phyloP scores from a whole-genome alignment of 2,113 vertebrate species.

The Campylomormyrus tamandua region DNA sequence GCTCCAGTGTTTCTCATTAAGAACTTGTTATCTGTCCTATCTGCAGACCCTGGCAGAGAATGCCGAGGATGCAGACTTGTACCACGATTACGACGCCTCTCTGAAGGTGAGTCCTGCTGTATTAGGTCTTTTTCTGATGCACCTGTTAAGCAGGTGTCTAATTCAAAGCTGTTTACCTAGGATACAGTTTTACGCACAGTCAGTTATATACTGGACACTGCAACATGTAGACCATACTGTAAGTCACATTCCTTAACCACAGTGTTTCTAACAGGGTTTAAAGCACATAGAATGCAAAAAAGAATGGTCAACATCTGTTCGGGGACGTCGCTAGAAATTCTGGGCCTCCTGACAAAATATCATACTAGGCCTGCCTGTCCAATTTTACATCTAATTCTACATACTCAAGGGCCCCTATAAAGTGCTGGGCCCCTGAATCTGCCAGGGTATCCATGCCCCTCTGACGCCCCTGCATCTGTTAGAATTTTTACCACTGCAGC shows the following conservation, averaged over 20 bases:
- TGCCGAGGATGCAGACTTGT: conserved; percentile 87
- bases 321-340: neutral
- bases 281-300: neutral
- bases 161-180: neutral
- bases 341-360: neutral
- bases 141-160: neutral
- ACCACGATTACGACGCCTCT: conserved; percentile 80
- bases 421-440: neutral
- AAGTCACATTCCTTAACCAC: neutral
- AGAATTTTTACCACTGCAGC: neutral
- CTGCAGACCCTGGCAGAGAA: conserved; percentile 80
- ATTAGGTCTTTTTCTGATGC: neutral
- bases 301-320: neutral
- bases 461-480: neutral
- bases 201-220: neutral
- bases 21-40: conserved; percentile 2
- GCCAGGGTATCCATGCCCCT: neutral
- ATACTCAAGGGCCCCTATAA: neutral
- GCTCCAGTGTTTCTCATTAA: neutral
- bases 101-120: conserved; percentile 65
- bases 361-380: neutral
- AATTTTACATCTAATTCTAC: neutral
- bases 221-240: neutral
- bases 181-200: neutral
- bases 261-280: neutral